A percentile compares a stretch with the other conserved stretches of the same genome.
phyloP scores from a whole-genome alignment of 1,140 invertebrate species.

The Elymnias hypermnestra region DNA sequence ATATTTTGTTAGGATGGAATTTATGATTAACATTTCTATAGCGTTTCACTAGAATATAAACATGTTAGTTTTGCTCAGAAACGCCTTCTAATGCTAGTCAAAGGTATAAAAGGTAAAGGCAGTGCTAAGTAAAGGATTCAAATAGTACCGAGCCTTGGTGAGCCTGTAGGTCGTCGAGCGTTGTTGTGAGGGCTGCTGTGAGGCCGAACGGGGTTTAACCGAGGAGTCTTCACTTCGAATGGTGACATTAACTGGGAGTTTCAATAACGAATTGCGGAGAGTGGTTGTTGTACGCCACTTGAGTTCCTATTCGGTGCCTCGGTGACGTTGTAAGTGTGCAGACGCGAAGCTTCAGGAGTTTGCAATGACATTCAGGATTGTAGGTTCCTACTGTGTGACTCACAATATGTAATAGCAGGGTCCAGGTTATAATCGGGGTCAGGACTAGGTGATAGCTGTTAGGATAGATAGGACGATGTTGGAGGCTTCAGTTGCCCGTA shows the following conservation, averaged over 20 bases:
- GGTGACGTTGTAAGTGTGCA: conserved; percentile 62
- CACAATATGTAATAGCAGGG: conserved; percentile 29
- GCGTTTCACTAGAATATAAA: too few relatives aligned
- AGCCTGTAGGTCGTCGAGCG: conserved; percentile 58
- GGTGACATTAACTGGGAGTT: conserved; percentile 51
- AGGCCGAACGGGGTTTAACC: conserved; percentile 60
- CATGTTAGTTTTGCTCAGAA: conserved; percentile 11
- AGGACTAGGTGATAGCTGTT: conserved; percentile 63
- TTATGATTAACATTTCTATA: too few relatives aligned
- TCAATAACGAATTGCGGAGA: conserved; percentile 49
- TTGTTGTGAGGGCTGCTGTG: conserved; percentile 63
- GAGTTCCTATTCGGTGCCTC: conserved; percentile 55
- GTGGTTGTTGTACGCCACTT: conserved; percentile 43
- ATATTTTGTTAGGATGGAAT: too few relatives aligned
- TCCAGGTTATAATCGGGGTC: conserved; percentile 34
- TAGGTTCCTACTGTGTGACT: conserved; percentile 54
- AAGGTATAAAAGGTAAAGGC: conserved; percentile 54
- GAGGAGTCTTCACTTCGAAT: conserved; percentile 59
- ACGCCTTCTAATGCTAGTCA: conserved; percentile 42
- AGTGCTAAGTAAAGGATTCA: conserved; percentile 71
- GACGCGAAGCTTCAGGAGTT: conserved; percentile 54
- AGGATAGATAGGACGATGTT: conserved; percentile 52
- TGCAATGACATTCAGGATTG: conserved; percentile 46
- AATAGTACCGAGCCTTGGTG: conserved; percentile 70
- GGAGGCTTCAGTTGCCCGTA: conserved; percentile 61